Evolutionary conservation across 2,113 vertebrate genomes (phyloP), one percentile per base, ranked within the genome.

Genomic region (Bubo blakistoni): DNA sequence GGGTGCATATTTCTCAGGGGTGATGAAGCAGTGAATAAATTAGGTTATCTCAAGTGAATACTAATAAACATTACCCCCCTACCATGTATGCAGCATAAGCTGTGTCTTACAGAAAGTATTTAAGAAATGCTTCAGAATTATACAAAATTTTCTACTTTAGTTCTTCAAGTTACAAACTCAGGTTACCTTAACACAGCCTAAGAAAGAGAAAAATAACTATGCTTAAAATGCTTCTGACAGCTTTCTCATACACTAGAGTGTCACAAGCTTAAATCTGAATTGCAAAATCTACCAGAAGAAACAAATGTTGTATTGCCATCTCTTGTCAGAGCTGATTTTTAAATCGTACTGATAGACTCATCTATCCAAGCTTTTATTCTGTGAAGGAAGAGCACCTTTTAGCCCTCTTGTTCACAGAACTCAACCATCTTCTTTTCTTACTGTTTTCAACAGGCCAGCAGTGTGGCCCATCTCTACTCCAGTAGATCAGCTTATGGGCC

Each of bases 241-340:
- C 83, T 94, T 96, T 96, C 81, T 94, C 91, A 89, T 91, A 89
- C 74, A 73, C 62, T 82, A 25, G 57, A 79, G 70, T 95, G 85
- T 97, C 96, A 97, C 92, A 96, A 94, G 89, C 29, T 94, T 80
- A 87, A 97, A 97, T 96, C 92, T 95, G 92, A 96, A 97, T 97
- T 95, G 96, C 94, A 95, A 94, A 97, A 95, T 70, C 78, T 88
- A 95, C 54, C 86, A 96, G 70, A 94, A 91, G 91, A 95, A 97
- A 92, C 67, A 94, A 96, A 94, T 91, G 72, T 81, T 81, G 46
- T 85, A 95, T 94, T 97, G 58, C 94, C n/a, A 92, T 82, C 49
- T 91, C 94, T 94, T 95, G 86, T 95, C 38, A 70, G 87, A 97
- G 42, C 18, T 63, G 81, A 85, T 94, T 90, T 97, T 94, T 13